phyloP scores from a whole-genome alignment of 2,888 invertebrate genomes.

The Phyto melanocephala region DNA sequence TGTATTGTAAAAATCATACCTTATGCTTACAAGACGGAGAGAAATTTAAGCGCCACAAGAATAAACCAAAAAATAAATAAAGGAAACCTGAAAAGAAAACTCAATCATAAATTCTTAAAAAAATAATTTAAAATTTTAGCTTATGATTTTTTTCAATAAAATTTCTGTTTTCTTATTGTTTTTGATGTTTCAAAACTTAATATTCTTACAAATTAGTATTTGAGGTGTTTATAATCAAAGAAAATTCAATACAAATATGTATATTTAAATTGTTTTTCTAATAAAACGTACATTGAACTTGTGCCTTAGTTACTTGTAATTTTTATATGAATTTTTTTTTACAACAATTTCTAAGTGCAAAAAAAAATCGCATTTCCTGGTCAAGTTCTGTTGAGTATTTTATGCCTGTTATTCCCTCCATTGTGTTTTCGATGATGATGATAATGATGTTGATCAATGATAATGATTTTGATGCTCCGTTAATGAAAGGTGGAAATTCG shows the following conservation, averaged over 20 bases:
- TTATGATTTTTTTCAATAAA: too few relatives aligned
- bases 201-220: background rate
- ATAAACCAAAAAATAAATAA: background rate
- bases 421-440: background rate
- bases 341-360: background rate
- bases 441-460: background rate
- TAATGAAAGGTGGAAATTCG: conserved; percentile 55
- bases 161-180: too few relatives aligned
- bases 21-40: background rate
- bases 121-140: background rate
- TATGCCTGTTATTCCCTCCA: background rate
- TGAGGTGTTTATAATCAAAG: background rate
- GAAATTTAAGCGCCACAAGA: conserved; percentile 55
- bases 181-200: too few relatives aligned
- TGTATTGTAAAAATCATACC: conserved; percentile 26
- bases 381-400: background rate
- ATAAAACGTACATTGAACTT: conserved; percentile 39
- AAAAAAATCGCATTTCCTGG: background rate
- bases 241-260: background rate
- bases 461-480: background rate
- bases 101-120: background rate
- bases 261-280: background rate
- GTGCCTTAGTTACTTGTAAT: background rate
- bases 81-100: background rate
- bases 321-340: background rate